phyloP scores from a whole-genome alignment of 2,888 invertebrate genomes.

The Cinara cedri region DNA sequence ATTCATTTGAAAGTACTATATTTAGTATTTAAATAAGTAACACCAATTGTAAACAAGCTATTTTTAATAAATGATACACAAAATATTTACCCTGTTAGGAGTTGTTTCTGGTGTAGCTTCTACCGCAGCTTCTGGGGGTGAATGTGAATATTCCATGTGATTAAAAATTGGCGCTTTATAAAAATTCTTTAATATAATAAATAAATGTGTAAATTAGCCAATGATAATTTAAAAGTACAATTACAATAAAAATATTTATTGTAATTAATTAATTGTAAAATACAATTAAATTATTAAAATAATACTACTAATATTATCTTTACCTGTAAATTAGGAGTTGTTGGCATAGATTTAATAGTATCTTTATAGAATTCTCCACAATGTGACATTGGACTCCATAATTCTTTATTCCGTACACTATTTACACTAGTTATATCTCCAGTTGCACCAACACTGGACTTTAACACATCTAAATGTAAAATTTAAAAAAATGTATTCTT shows the following conservation, averaged over 20 bases:
- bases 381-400: constrained; percentile 50
- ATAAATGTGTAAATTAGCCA: not conserved
- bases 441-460: constrained; percentile 44
- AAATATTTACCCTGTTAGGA: constrained; percentile 70
- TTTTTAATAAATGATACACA: not conserved
- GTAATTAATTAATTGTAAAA: too few species aligned
- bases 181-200: constrained; percentile 26
- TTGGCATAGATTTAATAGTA: constrained; percentile 35
- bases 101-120: constrained; percentile 90
- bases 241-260: too few species aligned
- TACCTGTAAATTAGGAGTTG: constrained; percentile 51
- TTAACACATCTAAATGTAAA: constrained; percentile 34
- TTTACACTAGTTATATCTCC: constrained; percentile 43
- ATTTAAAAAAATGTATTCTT: not conserved
- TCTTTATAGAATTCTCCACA: constrained; percentile 47
- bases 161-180: constrained; percentile 59
- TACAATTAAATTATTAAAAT: too few species aligned
- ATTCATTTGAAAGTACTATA: not conserved
- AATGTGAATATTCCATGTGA: constrained; percentile 67
- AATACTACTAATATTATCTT: not conserved
- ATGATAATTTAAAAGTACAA: too few species aligned
- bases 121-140: constrained; percentile 85
- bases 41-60: not conserved
- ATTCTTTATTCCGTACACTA: constrained; percentile 39
- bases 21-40: not conserved